phyloP scores from a whole-genome alignment of 2,888 invertebrate genomes.

The Hecatera dysodea region DNA sequence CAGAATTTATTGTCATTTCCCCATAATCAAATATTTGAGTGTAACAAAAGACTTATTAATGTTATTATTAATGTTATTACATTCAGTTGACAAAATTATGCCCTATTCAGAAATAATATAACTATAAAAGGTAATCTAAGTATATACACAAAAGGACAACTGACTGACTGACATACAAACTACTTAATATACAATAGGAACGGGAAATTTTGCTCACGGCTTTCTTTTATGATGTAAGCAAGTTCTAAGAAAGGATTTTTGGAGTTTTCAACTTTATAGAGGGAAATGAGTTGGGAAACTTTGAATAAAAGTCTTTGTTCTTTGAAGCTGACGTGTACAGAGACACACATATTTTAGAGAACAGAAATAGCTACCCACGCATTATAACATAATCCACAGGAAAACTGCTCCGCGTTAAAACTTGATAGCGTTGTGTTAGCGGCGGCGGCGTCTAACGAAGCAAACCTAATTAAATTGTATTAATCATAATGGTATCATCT shows the following conservation, averaged over 20 bases:
- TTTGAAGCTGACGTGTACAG: background rate
- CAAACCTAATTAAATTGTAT: conserved; percentile 34
- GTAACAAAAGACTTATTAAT: conserved; percentile 52
- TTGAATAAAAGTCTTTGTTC: too few relatives aligned
- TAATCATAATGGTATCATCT: conserved; percentile 14
- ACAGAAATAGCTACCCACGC: conserved; percentile 1
- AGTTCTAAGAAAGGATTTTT: too few relatives aligned
- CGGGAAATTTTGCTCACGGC: too few relatives aligned
- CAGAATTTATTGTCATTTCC: conserved; percentile 17
- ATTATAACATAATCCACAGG: conserved; percentile 1
- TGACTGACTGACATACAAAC: too few relatives aligned
- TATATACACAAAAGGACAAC: too few relatives aligned
- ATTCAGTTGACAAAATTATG: conserved; percentile 20
- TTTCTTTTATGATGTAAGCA: too few relatives aligned
- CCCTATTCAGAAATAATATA: conserved; percentile 31
- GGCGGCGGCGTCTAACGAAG: conserved; percentile 9
- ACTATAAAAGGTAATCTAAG: background rate
- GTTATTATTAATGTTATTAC: too few relatives aligned
- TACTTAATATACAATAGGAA: too few relatives aligned
- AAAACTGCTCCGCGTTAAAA: conserved; percentile 12
- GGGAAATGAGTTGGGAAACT: background rate
- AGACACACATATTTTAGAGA: conserved; percentile 3
- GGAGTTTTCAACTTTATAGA: too few relatives aligned
- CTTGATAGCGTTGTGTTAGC: conserved; percentile 26
- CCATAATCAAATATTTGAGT: conserved; percentile 43